Conservation (phyloP, 2,888 invertebrate species). For the Urechis unicinctus region DNA sequence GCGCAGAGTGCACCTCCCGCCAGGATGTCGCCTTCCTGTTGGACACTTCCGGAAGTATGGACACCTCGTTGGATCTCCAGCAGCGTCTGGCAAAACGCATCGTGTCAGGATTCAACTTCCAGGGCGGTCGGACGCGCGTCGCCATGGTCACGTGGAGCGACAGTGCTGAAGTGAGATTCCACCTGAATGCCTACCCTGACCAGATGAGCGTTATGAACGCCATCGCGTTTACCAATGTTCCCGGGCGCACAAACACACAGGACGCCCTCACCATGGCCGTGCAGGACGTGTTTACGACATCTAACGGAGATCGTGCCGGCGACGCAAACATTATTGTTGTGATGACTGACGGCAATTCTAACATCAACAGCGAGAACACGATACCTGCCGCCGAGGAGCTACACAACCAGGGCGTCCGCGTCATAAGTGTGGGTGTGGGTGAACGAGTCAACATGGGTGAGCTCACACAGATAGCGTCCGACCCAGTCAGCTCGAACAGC, state of each 20-base stretch:
- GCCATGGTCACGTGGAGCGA: conserved; percentile 34
- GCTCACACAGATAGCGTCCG: too few relatives aligned
- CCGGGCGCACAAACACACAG: conserved; percentile 39
- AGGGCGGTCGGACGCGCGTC: conserved; percentile 18
- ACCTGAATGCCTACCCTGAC: conserved; percentile 29
- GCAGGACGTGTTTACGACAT: conserved; percentile 15
- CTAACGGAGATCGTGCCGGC: conserved; percentile 15
- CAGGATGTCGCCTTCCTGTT: too few relatives aligned
- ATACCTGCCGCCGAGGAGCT: conserved; percentile 17
- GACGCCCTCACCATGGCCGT: conserved; percentile 22
- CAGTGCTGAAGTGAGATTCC: conserved; percentile 30
- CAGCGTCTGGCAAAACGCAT: too few relatives aligned
- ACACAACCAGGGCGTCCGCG: too few relatives aligned
- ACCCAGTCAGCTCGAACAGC: too few relatives aligned
- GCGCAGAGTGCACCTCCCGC: too few relatives aligned
- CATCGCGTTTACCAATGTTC: conserved; percentile 33
- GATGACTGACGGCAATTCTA: conserved; percentile 38
- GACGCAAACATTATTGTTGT: conserved; percentile 19
- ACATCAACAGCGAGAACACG: conserved; percentile 32
- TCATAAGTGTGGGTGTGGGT: too few relatives aligned
- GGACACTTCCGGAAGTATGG: too few relatives aligned
- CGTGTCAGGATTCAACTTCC: background rate
- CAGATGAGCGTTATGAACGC: conserved; percentile 30
- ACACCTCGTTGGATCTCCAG: too few relatives aligned
- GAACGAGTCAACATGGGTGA: too few relatives aligned